Evolutionary conservation across 2,888 invertebrate species (phyloP).

Genomic region (Synergus itoensis): DNA sequence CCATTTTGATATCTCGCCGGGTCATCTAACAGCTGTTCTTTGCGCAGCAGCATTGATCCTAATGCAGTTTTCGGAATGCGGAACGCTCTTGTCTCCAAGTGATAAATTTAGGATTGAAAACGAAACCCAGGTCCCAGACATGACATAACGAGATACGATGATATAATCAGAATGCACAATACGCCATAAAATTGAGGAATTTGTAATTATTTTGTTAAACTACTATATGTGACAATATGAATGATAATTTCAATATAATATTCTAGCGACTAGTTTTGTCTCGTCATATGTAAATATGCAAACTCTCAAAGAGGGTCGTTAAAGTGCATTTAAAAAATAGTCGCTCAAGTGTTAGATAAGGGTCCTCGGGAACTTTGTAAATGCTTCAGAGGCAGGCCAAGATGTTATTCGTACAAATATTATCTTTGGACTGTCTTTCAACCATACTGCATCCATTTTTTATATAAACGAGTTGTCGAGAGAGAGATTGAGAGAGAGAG

Average conservation of each 20-base stretch:
- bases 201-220: not conserved
- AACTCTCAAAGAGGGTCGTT: constrained; percentile 9
- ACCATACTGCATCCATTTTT: not conserved
- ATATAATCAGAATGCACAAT: constrained; percentile 3
- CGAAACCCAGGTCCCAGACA: constrained; percentile 23
- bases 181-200: not conserved
- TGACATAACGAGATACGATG: constrained; percentile 30
- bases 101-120: constrained; percentile 40
- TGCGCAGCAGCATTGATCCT: constrained; percentile 42
- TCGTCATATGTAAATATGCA: constrained; percentile 17
- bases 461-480: not conserved
- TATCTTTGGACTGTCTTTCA: constrained; percentile 26
- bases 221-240: not conserved
- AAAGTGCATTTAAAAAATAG: constrained; percentile 20
- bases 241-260: not conserved
- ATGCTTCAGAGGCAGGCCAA: constrained; percentile 2
- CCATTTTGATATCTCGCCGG: constrained; percentile 39
- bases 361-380: constrained; percentile 22
- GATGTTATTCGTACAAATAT: constrained; percentile 32
- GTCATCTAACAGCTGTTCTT: constrained; percentile 41
- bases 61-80: constrained; percentile 41
- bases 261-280: not conserved
- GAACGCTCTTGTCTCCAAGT: constrained; percentile 33
- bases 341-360: constrained; percentile 15
- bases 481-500: not conserved